Evolutionary conservation across 2,113 vertebrate genomes (phyloP).

Genomic region (Onychostoma macrolepis): DNA sequence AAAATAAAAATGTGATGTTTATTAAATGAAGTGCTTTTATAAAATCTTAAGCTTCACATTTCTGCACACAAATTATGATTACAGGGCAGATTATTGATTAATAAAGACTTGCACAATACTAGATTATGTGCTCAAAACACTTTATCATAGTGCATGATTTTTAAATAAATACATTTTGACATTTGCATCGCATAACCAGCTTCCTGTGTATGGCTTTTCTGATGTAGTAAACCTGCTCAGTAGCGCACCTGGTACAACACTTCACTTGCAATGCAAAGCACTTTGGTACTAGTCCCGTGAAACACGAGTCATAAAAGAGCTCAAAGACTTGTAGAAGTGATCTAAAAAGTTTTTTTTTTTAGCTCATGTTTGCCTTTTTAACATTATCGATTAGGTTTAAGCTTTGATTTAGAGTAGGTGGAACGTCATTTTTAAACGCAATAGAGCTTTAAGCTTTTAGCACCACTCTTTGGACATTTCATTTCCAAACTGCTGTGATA

Average conservation of each 20-base stretch:
- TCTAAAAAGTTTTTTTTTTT: too few species aligned
- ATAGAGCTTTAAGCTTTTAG: too few species aligned
- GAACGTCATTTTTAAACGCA: too few species aligned
- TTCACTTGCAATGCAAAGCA: not conserved
- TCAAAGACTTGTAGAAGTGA: not conserved
- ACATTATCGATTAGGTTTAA: not conserved
- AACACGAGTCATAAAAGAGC: not conserved
- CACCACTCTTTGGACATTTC: too few species aligned
- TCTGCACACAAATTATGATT: not conserved
- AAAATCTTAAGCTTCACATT: too few species aligned
- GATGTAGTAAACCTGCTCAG: not conserved
- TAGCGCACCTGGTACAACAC: not conserved
- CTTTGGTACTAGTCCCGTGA: not conserved
- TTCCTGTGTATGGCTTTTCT: not conserved
- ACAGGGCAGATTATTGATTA: not conserved
- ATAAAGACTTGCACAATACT: not conserved
- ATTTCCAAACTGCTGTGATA: too few species aligned
- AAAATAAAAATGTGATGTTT: too few species aligned
- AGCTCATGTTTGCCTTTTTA: not conserved
- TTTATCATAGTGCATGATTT: not conserved
- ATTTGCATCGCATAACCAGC: not conserved
- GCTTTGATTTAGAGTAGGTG: too few species aligned
- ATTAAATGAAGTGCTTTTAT: too few species aligned
- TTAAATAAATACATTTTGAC: not conserved
- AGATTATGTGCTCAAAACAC: not conserved